phyloP scores from a whole-genome alignment of 2,888 invertebrate genomes.

The Drosophila tanythrix region DNA sequence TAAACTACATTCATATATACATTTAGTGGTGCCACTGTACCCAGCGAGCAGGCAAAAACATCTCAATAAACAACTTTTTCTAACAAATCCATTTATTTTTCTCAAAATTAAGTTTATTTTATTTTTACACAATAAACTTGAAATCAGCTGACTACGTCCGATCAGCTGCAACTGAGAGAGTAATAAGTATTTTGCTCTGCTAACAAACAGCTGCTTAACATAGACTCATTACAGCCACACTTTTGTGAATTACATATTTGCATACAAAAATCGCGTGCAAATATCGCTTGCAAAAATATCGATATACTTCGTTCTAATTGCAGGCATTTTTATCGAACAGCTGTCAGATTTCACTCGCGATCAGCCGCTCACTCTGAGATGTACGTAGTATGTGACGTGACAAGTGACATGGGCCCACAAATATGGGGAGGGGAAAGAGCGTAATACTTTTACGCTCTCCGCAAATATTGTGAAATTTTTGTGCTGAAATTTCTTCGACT shows the following conservation, averaged over 20 bases:
- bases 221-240: not conserved
- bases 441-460: constrained; percentile 37
- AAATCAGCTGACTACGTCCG: not conserved
- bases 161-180: constrained; percentile 11
- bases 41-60: constrained; percentile 64
- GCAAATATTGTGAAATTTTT: constrained; percentile 39
- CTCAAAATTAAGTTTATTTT: not conserved
- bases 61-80: constrained; percentile 75
- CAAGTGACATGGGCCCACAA: constrained; percentile 31
- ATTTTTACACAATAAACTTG: not conserved
- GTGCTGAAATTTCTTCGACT: constrained; percentile 39
- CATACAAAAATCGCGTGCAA: not conserved
- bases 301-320: constrained; percentile 15
- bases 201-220: constrained; percentile 9
- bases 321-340: constrained; percentile 12
- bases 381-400: constrained; percentile 53
- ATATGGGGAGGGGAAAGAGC: constrained; percentile 11
- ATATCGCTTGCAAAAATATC: constrained; percentile 33
- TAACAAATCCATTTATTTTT: constrained; percentile 43
- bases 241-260: not conserved
- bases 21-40: constrained; percentile 64
- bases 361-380: constrained; percentile 49
- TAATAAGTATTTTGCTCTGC: not conserved
- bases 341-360: constrained; percentile 47
- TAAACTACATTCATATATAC: constrained; percentile 40